A percentile compares a stretch with the other conserved stretches of the same genome.
Conservation (phyloP, 2,113 vertebrate genomes). For the Spea bombifrons region DNA sequence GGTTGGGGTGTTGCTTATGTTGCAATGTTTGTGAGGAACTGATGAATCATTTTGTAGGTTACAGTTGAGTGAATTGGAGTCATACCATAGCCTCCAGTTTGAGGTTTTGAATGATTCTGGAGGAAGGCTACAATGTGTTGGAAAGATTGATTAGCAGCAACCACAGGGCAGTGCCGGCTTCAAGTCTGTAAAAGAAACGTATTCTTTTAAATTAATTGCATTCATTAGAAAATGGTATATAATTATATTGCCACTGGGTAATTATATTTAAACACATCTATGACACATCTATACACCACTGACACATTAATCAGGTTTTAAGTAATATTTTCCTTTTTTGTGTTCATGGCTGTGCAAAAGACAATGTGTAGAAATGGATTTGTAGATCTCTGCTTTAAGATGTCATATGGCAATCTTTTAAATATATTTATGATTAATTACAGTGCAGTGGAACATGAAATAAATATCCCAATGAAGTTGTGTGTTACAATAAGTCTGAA, state of each 20-base stretch:
- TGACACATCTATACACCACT: too few relatives aligned
- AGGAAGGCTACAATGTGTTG: slow-evolving; percentile 16
- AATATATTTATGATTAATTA: too few relatives aligned
- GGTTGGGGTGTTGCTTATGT: not conserved
- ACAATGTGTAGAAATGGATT: too few relatives aligned
- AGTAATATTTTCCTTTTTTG: too few relatives aligned
- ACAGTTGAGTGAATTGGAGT: slow-evolving; percentile 9
- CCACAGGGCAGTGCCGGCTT: slow-evolving; percentile 27
- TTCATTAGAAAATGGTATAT: slow-evolving; percentile 10
- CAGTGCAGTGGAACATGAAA: too few relatives aligned
- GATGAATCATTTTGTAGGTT: slow-evolving; percentile 31
- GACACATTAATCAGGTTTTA: too few relatives aligned
- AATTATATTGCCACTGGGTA: slow-evolving; percentile 16
- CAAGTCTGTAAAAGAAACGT: not conserved
- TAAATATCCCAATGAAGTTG: too few relatives aligned
- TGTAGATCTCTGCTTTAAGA: too few relatives aligned
- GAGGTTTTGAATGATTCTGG: slow-evolving; percentile 20
- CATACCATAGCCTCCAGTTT: not conserved
- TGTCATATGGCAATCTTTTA: too few relatives aligned
- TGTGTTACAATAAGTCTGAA: too few relatives aligned
- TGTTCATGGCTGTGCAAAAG: too few relatives aligned
- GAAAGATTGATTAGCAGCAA: not conserved
- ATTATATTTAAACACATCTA: not conserved
- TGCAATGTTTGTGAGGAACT: slow-evolving; percentile 4
- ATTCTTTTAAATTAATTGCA: not conserved